Evolutionary conservation across 2,888 invertebrate genomes (phyloP), one percentile per base, ranked within the genome.

Genomic region (Stenoptilia bipunctidactyla): DNA sequence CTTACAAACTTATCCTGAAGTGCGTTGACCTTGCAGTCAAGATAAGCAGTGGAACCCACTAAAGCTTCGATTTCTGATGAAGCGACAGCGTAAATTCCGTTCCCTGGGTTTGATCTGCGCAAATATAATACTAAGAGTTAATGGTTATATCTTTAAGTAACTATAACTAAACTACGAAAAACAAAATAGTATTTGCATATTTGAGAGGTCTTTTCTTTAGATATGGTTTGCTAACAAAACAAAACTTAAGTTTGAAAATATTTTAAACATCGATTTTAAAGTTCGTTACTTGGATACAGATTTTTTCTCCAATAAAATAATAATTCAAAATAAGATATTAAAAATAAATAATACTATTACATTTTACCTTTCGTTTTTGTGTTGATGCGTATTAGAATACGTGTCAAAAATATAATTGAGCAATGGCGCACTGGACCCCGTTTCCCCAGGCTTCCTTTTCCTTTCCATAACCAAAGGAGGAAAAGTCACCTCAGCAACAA

Each of bases 1-100:
- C 20, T 74, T 74, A 83, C 83, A 76, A 83, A 61, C 73, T 83
- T 83, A 64, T 83, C 83, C 45, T 83, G 83, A 5, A 83, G 61
- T 0, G 82, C 79, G 42, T 82, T 82, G 20, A 82, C 83, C 56
- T 83, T 83, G 61, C 83, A 82, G 61, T 83, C 83, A 41, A 82
- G 58, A 36, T 80, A 72, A 1, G 82, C 76, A 0, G 82, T 79
- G 38, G 83, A 77, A 1, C 82, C 83, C 1, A 82, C 82, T 34
- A 82, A 50, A 0, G 82, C 80, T 48, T 82, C 80, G 14, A 80
- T 69, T 45, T 82, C 83, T 1, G 80, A 71, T 0, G 75, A 73
- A 0, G 75, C 75, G 1, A 79, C 83, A 13, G 79, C 79, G 48
- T 80, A 82, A 45, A 82, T 80, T 38, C 74, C 73, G 47, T 68